phyloP scores from a whole-genome alignment of 2,888 invertebrate genomes.

The Ophonus ardosiacus region DNA sequence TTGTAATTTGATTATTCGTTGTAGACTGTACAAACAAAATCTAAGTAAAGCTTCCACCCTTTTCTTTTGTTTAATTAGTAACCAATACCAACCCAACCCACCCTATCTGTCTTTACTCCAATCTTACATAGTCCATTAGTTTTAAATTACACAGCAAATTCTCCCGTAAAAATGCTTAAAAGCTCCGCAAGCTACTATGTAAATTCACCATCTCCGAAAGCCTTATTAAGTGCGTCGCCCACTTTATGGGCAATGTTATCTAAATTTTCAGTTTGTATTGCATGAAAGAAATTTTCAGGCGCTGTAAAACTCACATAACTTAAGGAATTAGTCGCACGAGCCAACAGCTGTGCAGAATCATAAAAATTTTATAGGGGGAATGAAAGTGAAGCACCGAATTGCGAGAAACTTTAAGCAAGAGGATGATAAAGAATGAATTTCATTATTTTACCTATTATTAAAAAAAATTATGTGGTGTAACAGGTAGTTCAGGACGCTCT shows the following conservation, averaged over 20 bases:
- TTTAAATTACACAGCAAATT: neutral
- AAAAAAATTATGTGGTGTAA: neutral
- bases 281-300: constrained; percentile 6
- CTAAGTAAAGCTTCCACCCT: neutral
- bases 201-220: neutral
- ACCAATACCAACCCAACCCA: neutral
- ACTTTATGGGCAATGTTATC: neutral
- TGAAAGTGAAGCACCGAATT: constrained; percentile 31
- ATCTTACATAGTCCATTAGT: neutral
- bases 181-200: neutral
- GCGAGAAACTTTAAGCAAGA: neutral
- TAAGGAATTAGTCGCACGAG: constrained; percentile 58
- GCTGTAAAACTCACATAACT: constrained; percentile 56
- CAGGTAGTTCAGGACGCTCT: neutral
- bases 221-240: neutral
- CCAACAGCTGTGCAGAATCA: neutral
- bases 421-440: neutral
- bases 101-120: neutral
- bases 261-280: neutral
- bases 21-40: neutral
- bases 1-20: too few species aligned
- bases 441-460: neutral
- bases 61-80: neutral
- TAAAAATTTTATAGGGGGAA: constrained; percentile 57
- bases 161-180: neutral